Base-by-base conservation (phyloP, 2,888 invertebrate species). In the Chloromyia formosa region DNA sequence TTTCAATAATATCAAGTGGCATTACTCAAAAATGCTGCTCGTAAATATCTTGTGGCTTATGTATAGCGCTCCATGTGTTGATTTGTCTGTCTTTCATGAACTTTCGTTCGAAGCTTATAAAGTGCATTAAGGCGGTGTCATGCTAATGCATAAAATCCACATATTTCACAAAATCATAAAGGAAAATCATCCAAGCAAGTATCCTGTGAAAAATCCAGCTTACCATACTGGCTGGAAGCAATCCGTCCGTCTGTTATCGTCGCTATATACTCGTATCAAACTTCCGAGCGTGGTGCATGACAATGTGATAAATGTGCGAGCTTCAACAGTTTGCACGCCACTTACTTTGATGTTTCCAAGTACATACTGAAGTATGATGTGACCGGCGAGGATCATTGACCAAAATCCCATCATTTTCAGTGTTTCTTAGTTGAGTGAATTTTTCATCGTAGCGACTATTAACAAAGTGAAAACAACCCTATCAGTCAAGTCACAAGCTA, bases 251-350 rank as follows among this genome's bases (percentile, higher is more conserved):
- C 49, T 2, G 3, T 12, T 49, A 49, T 49, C 12, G 20, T 23
- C 20, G 40, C 53, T 54, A 16, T 54, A 54, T 27, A 22, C 42
- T 71, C 56, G 20, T 56, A 54, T 69, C 69, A 12, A 69, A 69
- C 18, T 69, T 35, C 56, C 16, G 35, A 35, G 45, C 66, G 71
- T 71, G 56, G 71, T 71, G 56, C 71, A 71, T 56, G 42, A 10
- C 71, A 71, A 71, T 42, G 71, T 71, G 71, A 71, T 71, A 56
- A 71, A 71, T 71, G 71, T 71, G 71, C 58, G 71, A 71, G 58
- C 71, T 71, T 18, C 35, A 35, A 71, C 71, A 71, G 71, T 71
- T 71, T 56, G 71, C 56, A 71, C 58, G 56, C 56, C 42, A 71
- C 71, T 71, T 71, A 40, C 71, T 71, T 71, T 71, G 71, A 71